Evolutionary conservation across 2,113 vertebrate genomes (phyloP).

Genomic region (Chaetops frenatus): DNA sequence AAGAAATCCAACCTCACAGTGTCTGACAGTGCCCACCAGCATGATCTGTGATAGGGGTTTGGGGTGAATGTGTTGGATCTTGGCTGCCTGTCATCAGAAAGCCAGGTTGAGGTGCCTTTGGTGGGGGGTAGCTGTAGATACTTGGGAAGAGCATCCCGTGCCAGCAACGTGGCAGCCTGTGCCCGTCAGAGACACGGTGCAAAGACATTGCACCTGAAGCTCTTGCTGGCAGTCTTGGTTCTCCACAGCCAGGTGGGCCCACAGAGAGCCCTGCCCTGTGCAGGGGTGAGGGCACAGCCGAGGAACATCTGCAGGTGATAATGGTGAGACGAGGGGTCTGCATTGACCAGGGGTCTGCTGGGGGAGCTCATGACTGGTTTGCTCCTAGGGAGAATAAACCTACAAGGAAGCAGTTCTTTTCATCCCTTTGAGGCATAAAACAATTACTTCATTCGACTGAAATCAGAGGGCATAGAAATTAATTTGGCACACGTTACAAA

Average conservation of each 20-base stretch:
- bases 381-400: neutral
- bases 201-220: fast-evolving
- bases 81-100: neutral
- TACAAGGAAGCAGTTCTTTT: neutral
- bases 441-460: neutral
- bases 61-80: neutral
- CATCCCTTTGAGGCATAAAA: neutral
- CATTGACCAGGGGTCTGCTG: neutral
- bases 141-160: neutral
- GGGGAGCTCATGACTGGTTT: fast-evolving
- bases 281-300: neutral
- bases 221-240: neutral
- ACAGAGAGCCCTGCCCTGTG: neutral
- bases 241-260: neutral
- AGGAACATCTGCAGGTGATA: neutral
- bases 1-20: neutral
- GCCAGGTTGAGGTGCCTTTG: neutral
- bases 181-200: fast-evolving
- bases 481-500: neutral
- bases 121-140: fast-evolving
- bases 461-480: neutral
- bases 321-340: neutral
- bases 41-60: neutral
- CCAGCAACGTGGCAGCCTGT: neutral
- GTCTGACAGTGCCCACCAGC: neutral